phyloP scores from a whole-genome alignment of 2,888 invertebrate genomes.

The Andrena chrysosceles region DNA sequence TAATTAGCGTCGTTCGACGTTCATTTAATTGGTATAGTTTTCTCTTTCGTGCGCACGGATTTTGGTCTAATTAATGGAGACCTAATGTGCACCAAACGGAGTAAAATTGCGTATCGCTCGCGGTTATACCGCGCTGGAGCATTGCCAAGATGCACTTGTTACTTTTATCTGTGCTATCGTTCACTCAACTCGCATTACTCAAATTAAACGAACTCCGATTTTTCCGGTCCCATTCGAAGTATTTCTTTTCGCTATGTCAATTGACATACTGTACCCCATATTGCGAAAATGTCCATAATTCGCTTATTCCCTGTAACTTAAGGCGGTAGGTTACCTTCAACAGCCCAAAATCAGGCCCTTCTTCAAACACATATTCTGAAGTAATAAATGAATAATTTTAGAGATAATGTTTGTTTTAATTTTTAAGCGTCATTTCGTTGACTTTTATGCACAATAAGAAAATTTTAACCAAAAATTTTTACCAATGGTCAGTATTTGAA shows the following conservation, averaged over 20 bases:
- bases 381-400: too few relatives aligned
- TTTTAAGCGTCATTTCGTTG: too few relatives aligned
- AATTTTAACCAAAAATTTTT: too few relatives aligned
- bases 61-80: constrained; percentile 62
- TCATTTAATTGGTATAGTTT: constrained; percentile 62
- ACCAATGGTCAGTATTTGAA: too few relatives aligned
- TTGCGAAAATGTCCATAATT: too few relatives aligned
- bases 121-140: constrained; percentile 58
- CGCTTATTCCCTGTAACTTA: too few relatives aligned
- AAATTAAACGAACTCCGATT: constrained; percentile 52
- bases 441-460: too few relatives aligned
- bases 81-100: constrained; percentile 58
- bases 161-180: constrained; percentile 60
- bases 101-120: constrained; percentile 62
- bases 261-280: constrained; percentile 13
- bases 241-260: neutral
- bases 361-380: too few relatives aligned
- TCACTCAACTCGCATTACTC: constrained; percentile 69
- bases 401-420: too few relatives aligned
- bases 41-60: constrained; percentile 31
- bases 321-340: too few relatives aligned
- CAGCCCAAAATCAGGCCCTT: too few relatives aligned
- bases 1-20: constrained; percentile 61
- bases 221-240: neutral
- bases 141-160: constrained; percentile 62